These are phyloP conservation scores for Apis mellifera DNA, from an alignment of 1,140 invertebrate species.

Conservation along the genomic window DNA sequence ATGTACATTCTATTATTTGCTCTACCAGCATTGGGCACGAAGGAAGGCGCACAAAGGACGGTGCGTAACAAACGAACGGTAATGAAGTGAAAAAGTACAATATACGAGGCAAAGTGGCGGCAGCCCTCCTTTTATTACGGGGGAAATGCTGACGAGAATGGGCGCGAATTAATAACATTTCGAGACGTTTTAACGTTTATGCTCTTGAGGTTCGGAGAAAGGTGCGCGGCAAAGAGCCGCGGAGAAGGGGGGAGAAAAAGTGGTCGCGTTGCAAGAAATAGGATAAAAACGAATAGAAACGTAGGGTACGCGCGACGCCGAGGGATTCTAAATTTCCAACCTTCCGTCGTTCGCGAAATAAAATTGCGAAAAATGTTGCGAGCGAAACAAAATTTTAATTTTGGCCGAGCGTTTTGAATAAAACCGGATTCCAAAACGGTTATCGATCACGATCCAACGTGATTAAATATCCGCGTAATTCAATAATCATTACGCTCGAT, in stretches of 20 bases:
- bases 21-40: neutral
- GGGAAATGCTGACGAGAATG: neutral
- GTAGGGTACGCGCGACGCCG: no score
- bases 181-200: conserved; percentile 25
- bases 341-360: neutral
- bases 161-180: conserved; percentile 26
- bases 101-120: neutral
- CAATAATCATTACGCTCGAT: no score
- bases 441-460: no score
- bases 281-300: neutral
- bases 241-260: neutral
- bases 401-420: neutral
- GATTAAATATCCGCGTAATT: no score
- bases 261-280: neutral
- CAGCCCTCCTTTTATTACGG: neutral
- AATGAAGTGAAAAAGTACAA: conserved; percentile 6
- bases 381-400: neutral
- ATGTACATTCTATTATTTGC: neutral
- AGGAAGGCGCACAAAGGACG: neutral
- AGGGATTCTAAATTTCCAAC: neutral
- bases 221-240: neutral
- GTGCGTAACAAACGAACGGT: neutral
- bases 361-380: neutral
- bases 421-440: neutral
- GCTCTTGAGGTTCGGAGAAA: neutral